Conservation (phyloP, 2,113 vertebrate species). For the Orthonyx spaldingii region DNA sequence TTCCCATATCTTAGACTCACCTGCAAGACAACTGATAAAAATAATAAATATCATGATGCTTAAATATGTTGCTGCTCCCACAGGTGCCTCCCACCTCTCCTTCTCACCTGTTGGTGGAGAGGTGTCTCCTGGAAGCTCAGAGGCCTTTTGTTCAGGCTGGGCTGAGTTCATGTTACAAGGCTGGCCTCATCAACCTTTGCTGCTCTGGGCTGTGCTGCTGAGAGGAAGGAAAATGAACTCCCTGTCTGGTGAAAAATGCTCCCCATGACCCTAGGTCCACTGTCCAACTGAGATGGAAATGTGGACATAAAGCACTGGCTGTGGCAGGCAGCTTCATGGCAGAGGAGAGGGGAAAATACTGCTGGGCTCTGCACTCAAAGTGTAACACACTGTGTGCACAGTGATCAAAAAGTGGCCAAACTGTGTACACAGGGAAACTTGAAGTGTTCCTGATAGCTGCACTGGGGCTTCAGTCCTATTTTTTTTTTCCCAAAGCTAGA, state of each 20-base stretch:
- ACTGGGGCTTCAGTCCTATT: background rate
- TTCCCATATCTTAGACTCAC: background rate
- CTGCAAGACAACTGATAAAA: background rate
- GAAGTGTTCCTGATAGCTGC: background rate
- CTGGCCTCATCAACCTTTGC: background rate
- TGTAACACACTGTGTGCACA: accelerated
- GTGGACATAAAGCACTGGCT: background rate
- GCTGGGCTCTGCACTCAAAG: background rate
- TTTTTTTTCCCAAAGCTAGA: background rate
- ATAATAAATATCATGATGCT: background rate
- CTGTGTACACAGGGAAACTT: accelerated
- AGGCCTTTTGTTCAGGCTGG: background rate
- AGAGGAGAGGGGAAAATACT: background rate
- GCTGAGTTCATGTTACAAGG: background rate
- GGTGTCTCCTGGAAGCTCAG: background rate
- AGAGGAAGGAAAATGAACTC: background rate
- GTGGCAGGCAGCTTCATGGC: background rate
- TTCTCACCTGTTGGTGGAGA: background rate
- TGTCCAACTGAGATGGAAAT: background rate
- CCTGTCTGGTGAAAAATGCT: background rate
- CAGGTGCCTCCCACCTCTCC: background rate
- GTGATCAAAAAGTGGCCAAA: background rate
- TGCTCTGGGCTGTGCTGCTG: background rate
- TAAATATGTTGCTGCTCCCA: background rate
- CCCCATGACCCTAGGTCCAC: background rate